Evolutionary conservation across 2,888 invertebrate genomes (phyloP).

Genomic region (Mechanitis mazaeus): DNA sequence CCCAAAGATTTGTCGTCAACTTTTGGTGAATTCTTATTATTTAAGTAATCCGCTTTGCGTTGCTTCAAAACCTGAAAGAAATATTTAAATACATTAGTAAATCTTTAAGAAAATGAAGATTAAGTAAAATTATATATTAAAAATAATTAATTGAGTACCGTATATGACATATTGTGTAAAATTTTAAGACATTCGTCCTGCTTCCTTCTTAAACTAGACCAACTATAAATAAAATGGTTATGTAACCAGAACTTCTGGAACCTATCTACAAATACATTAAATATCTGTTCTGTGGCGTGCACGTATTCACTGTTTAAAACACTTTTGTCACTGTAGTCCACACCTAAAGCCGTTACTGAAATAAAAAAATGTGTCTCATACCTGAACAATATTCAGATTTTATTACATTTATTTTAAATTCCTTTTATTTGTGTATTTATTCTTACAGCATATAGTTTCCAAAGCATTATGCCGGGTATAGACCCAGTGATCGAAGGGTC

Average conservation of each 20-base stretch:
- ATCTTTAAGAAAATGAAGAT: slow-evolving; percentile 35
- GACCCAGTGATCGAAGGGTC: slow-evolving; percentile 53
- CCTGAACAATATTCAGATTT: slow-evolving; percentile 16
- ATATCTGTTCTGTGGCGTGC: slow-evolving; percentile 49
- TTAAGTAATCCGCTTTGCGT: slow-evolving; percentile 14
- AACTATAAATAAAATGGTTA: slow-evolving; percentile 44
- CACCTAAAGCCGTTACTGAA: slow-evolving; percentile 58
- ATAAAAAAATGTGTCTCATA: slow-evolving; percentile 2
- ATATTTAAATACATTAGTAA: slow-evolving; percentile 37
- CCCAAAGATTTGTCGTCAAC: slow-evolving; percentile 15
- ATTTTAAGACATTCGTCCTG: slow-evolving; percentile 52
- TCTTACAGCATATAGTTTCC: slow-evolving; percentile 60
- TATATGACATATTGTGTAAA: slow-evolving; percentile 53
- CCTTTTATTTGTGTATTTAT: slow-evolving; percentile 51
- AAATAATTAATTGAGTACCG: slow-evolving; percentile 37
- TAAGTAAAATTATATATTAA: too few species aligned
- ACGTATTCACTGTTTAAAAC: slow-evolving; percentile 52
- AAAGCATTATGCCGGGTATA: slow-evolving; percentile 54
- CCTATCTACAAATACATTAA: slow-evolving; percentile 51
- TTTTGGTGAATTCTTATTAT: slow-evolving; percentile 24
- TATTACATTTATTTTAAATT: slow-evolving; percentile 50
- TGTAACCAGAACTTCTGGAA: slow-evolving; percentile 59
- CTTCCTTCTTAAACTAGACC: slow-evolving; percentile 46
- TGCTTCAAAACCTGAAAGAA: slow-evolving; percentile 35
- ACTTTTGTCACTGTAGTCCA: slow-evolving; percentile 49